These are phyloP conservation scores for Cassiopea xamachana DNA, from an alignment of 30 jellyfish, hydroid and myxozoan genomes.

Conservation along the genomic window DNA sequence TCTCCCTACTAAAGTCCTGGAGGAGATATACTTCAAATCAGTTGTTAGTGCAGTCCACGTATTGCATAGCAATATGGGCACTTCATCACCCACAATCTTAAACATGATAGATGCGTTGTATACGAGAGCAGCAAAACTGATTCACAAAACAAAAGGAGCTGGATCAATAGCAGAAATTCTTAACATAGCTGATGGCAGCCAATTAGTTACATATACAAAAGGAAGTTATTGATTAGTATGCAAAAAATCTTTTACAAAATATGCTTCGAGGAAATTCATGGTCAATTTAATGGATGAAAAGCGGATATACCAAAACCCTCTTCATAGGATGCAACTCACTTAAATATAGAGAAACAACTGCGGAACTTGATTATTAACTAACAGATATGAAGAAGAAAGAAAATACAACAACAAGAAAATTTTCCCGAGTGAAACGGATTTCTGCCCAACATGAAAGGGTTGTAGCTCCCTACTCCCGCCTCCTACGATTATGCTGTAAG, in stretches of 20 bases:
- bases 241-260: slow-evolving; percentile 49
- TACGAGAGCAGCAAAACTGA: slow-evolving; percentile 42
- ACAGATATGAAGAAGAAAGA: slow-evolving; percentile 8
- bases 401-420: not conserved
- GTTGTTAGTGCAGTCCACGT: slow-evolving; percentile 40
- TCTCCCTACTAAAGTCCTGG: slow-evolving; percentile 38
- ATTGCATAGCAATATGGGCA: slow-evolving; percentile 53
- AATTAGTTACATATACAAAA: slow-evolving; percentile 47
- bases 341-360: slow-evolving; percentile 16
- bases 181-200: slow-evolving; percentile 44
- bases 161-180: slow-evolving; percentile 41
- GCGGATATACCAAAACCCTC: slow-evolving; percentile 18
- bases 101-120: slow-evolving; percentile 32
- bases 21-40: slow-evolving; percentile 51
- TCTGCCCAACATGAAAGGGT: too few species aligned
- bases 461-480: too few species aligned
- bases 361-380: slow-evolving; percentile 38
- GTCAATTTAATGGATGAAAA: slow-evolving; percentile 25
- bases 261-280: slow-evolving; percentile 30
- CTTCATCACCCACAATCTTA: slow-evolving; percentile 32
- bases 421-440: too few species aligned
- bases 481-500: too few species aligned
- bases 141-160: slow-evolving; percentile 31
- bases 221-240: slow-evolving; percentile 44
- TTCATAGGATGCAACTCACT: not conserved